Evolutionary conservation across 2,113 vertebrate genomes (phyloP).

Genomic region (Pomatorhinus ruficollis): DNA sequence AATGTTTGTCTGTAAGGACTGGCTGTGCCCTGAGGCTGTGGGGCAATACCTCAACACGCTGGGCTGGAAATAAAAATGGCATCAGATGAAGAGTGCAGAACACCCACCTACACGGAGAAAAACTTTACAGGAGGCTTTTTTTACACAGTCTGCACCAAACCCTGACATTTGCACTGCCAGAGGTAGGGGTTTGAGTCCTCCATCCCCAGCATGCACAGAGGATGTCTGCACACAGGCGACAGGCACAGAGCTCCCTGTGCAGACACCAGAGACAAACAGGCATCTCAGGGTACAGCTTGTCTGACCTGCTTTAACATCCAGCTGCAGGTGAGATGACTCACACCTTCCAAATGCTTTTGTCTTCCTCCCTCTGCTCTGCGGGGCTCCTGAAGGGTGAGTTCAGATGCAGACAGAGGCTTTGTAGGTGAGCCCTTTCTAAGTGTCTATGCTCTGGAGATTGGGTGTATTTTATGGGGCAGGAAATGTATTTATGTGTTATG

Average conservation of each 20-base stretch:
- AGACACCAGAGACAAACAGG: not conserved
- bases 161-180: not conserved
- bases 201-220: not conserved
- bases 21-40: not conserved
- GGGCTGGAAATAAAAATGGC: not conserved
- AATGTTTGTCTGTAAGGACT: not conserved
- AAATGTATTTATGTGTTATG: not conserved
- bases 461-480: not conserved
- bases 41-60: not conserved
- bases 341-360: not conserved
- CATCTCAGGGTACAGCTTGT: not conserved
- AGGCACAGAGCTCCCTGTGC: not conserved
- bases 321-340: conserved; percentile 56
- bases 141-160: not conserved
- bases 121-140: not conserved
- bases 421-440: not conserved
- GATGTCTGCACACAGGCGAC: not conserved
- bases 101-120: not conserved
- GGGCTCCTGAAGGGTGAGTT: not conserved
- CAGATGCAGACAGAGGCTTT: not conserved
- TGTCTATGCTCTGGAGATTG: not conserved
- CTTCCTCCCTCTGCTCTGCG: not conserved
- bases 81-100: not conserved
- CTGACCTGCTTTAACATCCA: conserved; percentile 13
- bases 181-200: not conserved